Percentiles rank a stretch among this genome's conserved stretches.
These are phyloP conservation scores for Cybosia mesomella DNA, from an alignment of 2,888 invertebrate genomes.

Conservation along the genomic window DNA sequence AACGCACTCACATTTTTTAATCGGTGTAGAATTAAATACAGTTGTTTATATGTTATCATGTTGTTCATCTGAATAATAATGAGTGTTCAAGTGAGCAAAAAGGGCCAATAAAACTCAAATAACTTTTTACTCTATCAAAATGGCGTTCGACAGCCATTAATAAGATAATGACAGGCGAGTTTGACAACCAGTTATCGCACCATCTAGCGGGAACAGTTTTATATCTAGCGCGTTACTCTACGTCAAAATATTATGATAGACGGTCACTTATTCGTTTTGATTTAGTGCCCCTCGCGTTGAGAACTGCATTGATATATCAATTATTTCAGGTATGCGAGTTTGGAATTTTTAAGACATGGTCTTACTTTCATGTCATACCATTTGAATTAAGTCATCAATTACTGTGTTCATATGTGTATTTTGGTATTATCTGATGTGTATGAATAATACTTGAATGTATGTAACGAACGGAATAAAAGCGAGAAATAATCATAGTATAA, in stretches of 20 bases:
- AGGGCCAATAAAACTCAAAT: conserved; percentile 70
- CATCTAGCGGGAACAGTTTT: conserved; percentile 83
- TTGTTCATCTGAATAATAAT: conserved; percentile 36
- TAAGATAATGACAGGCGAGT: conserved; percentile 83
- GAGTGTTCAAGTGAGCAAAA: conserved; percentile 48
- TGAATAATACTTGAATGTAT: conserved; percentile 66
- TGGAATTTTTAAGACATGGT: conserved; percentile 83
- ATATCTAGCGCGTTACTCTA: conserved; percentile 80
- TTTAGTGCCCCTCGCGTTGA: conserved; percentile 80
- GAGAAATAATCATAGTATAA: conserved; percentile 42
- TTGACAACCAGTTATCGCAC: conserved; percentile 84
- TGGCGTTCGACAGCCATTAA: conserved; percentile 75
- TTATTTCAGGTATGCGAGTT: conserved; percentile 80
- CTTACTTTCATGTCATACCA: conserved; percentile 84
- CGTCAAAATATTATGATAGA: conserved; percentile 84
- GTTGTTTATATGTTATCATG: conserved; percentile 2
- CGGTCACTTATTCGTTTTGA: conserved; percentile 76
- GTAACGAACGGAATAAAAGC: conserved; percentile 46
- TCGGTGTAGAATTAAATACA: not conserved
- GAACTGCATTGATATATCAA: conserved; percentile 86
- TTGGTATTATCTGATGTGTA: conserved; percentile 79
- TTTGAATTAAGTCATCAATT: conserved; percentile 84
- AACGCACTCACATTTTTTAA: not conserved
- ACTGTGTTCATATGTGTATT: conserved; percentile 72
- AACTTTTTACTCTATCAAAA: conserved; percentile 76